A percentile compares a stretch with the other conserved stretches of the same genome.
Evolutionary conservation across 2,888 invertebrate genomes (phyloP).

Genomic region (Hypercompe scribonia): DNA sequence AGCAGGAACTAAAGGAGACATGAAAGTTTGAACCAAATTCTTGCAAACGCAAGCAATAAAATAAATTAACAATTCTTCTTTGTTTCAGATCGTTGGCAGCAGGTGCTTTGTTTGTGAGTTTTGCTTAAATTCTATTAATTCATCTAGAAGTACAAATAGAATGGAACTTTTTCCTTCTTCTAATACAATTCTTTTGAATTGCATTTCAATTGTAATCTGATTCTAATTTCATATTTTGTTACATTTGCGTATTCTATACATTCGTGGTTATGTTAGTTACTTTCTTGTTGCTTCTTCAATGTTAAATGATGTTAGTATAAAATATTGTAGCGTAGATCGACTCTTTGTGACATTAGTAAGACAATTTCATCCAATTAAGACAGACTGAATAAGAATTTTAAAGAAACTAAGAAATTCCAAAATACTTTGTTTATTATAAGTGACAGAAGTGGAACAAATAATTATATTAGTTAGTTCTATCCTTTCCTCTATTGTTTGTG

Average conservation of each 20-base stretch:
- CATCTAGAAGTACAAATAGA: conserved; percentile 37
- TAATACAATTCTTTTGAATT: conserved; percentile 34
- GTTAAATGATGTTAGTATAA: not conserved
- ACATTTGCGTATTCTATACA: conserved; percentile 45
- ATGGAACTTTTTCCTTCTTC: conserved; percentile 19
- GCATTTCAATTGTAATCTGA: conserved; percentile 32
- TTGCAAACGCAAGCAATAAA: not conserved
- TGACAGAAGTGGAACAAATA: not conserved
- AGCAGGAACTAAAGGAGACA: not conserved
- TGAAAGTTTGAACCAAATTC: not conserved
- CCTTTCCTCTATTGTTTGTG: no score
- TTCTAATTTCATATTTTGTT: conserved; percentile 30
- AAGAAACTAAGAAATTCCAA: not conserved
- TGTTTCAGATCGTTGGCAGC: conserved; percentile 49
- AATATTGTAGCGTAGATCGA: not conserved
- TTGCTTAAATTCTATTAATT: conserved; percentile 11
- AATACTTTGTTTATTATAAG: not conserved
- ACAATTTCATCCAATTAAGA: no score
- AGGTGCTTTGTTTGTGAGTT: conserved; percentile 23
- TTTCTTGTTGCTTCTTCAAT: conserved; percentile 25
- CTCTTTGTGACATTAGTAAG: not conserved
- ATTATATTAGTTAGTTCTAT: not conserved
- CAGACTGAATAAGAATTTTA: not conserved
- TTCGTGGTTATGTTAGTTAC: conserved; percentile 33
- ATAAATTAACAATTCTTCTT: conserved; percentile 18